Base-by-base conservation (phyloP, 2,888 invertebrate genomes). In the Parasteatoda lunata region DNA sequence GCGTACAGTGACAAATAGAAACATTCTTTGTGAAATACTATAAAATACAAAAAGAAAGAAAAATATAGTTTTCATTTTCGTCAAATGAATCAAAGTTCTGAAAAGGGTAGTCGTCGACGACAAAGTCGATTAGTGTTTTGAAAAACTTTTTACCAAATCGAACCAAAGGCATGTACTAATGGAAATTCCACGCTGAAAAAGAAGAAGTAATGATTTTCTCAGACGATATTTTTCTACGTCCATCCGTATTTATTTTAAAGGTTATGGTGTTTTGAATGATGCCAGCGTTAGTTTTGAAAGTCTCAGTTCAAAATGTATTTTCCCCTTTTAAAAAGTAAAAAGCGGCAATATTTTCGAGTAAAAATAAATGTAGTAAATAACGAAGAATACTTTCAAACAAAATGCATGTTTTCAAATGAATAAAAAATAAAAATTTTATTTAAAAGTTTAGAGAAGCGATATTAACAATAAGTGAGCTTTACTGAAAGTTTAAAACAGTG, bases 91-190 rank as follows among this genome's bases (percentile, higher is more conserved):
- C 71, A 59, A 73, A 80, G 54, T 54, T 49, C 73, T 69, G 72
- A 49, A 84, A 77, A 70, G 54, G 71, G 73, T 71, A 69, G 77
- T 54, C 69, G 72, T 51, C 73, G 49, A 51, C 59, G 76, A 76
- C 65, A 77, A 84, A 73, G 76, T 64, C 70, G 80, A 85, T 79
- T 84, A 84, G 84, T 68, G 78, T 84, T 75, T 73, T 84, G 79
- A 84, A 84, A 85, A 85, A 78, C 47, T 30, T 47, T 75, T 79
- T 71, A 49, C 66, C 64, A 51, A 51, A 64, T 78, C 48, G 76
- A 59, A 71, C 66, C 59, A 71, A 59, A 85, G 76, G 80, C 77
- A 85, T 85, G 75, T 80, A 77, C 80, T 85, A 85, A 85, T 85
- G 80, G 85, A 80, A 76, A 76, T 85, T 65, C 30, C 73, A 71